Evolutionary conservation across 2,797 vertebrate genomes (phyloP).

Genomic region (Acrossocheilus fasciatus): DNA sequence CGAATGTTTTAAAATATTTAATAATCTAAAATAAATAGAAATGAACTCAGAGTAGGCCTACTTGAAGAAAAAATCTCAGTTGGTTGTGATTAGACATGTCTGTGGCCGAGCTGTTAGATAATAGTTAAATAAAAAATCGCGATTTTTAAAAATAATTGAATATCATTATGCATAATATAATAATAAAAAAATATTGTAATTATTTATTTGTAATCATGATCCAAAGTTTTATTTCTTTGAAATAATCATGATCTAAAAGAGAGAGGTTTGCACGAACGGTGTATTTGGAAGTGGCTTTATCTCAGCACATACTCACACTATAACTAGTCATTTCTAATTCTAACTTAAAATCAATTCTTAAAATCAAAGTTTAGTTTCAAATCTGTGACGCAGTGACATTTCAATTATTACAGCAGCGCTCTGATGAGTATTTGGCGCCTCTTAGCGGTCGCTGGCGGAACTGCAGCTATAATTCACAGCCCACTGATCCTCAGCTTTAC

Average conservation of each 20-base stretch:
- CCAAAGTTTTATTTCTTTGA: not conserved
- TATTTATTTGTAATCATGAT: not conserved
- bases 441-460: conserved; percentile 56
- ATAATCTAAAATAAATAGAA: not conserved
- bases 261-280: not conserved
- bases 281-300: not conserved
- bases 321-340: not conserved
- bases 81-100: not conserved
- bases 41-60: too few relatives aligned
- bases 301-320: too few relatives aligned
- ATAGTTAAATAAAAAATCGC: not conserved
- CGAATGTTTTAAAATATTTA: not conserved
- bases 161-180: not conserved
- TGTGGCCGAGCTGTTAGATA: not conserved
- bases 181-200: not conserved
- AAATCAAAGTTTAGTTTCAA: not conserved
- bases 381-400: not conserved
- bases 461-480: not conserved
- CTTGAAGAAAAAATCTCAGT: not conserved
- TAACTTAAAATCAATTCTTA: not conserved
- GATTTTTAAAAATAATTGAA: not conserved
- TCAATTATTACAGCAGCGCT: not conserved
- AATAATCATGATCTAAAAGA: too few relatives aligned
- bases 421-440: conserved; percentile 51
- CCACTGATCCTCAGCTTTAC: too few relatives aligned